phyloP scores from a whole-genome alignment of 1,140 invertebrate genomes.

The Bombus picipes region DNA sequence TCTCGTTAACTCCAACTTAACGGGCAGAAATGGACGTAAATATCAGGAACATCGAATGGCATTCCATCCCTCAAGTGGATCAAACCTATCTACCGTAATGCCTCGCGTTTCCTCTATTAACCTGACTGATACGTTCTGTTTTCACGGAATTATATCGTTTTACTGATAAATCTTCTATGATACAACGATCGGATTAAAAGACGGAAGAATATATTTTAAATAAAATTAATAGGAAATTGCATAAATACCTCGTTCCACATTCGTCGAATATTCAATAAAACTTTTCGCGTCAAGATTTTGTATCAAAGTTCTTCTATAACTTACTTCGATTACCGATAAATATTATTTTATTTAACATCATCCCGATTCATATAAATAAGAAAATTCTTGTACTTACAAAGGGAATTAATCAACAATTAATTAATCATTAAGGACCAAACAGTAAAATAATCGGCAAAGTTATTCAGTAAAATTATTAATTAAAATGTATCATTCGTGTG shows the following conservation, averaged over 20 bases:
- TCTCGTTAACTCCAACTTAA: constrained; percentile 42
- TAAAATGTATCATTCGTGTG: no score
- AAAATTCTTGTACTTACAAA: no score
- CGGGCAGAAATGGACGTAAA: constrained; percentile 44
- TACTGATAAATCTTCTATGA: no score
- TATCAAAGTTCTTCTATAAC: neutral
- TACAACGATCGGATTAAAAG: no score
- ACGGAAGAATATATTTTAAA: no score
- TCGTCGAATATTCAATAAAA: neutral
- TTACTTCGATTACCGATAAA: neutral
- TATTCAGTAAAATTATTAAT: no score
- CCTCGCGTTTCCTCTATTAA: constrained; percentile 12
- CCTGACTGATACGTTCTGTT: constrained; percentile 1
- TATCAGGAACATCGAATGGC: constrained; percentile 29
- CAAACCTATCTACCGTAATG: constrained; percentile 16
- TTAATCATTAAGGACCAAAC: no score
- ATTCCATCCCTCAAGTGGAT: constrained; percentile 16
- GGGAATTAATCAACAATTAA: no score
- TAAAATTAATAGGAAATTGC: neutral
- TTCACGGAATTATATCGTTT: neutral
- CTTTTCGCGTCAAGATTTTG: no score
- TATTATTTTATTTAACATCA: no score
- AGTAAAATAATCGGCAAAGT: no score
- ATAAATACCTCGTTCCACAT: neutral
- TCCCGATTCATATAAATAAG: no score